Evolutionary conservation across 2,888 invertebrate species (phyloP).

Genomic region (Cistogaster globosa): DNA sequence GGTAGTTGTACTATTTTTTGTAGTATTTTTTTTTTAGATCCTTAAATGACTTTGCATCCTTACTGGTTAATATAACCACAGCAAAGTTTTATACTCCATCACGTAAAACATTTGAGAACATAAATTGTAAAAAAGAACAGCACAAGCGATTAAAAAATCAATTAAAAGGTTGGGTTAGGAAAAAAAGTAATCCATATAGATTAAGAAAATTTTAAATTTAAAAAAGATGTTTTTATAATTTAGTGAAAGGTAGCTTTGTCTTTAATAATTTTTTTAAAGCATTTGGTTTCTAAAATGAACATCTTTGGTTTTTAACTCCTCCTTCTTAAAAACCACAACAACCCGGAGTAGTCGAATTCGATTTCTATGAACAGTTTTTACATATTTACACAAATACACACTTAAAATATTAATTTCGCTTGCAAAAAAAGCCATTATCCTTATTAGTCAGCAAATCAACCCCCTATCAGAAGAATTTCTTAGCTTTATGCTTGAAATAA

Average conservation of each 20-base stretch:
- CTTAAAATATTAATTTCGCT: slow-evolving; percentile 72
- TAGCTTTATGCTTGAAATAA: neutral
- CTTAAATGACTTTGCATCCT: slow-evolving; percentile 79
- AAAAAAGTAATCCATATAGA: neutral
- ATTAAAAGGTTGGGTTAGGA: slow-evolving; percentile 51
- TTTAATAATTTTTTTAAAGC: no score
- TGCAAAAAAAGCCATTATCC: slow-evolving; percentile 80
- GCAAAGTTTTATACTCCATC: slow-evolving; percentile 76
- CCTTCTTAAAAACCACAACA: slow-evolving; percentile 69
- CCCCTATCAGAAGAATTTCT: slow-evolving; percentile 79
- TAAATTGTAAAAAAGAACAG: slow-evolving; percentile 1
- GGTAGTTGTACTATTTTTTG: slow-evolving; percentile 20
- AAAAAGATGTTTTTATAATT: no score
- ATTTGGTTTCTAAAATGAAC: no score
- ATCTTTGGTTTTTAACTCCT: slow-evolving; percentile 75
- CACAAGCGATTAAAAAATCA: slow-evolving; percentile 42
- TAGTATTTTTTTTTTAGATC: slow-evolving; percentile 37
- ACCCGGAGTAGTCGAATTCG: neutral
- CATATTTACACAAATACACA: slow-evolving; percentile 69
- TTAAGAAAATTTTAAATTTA: neutral
- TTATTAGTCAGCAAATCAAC: slow-evolving; percentile 83
- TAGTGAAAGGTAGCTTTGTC: no score
- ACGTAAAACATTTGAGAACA: slow-evolving; percentile 29
- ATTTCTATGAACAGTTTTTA: slow-evolving; percentile 28
- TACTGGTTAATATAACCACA: slow-evolving; percentile 83